Conservation (phyloP, 2,797 vertebrate species). For the Hipposideros larvatus region DNA sequence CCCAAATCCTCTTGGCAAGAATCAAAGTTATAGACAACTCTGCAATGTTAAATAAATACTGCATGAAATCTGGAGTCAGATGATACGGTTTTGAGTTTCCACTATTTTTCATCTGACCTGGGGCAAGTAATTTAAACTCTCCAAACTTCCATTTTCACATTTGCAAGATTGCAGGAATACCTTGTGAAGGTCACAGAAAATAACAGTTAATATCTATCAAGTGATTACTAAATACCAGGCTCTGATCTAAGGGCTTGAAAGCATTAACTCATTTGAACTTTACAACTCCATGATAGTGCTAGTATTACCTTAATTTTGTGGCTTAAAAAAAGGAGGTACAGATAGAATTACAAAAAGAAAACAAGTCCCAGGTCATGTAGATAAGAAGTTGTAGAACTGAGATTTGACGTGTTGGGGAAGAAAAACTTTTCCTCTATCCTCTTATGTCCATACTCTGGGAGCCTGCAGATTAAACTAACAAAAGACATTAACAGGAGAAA, state of each 20-base stretch:
- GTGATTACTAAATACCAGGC: constrained; percentile 17
- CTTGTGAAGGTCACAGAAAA: constrained; percentile 38
- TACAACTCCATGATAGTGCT: background rate
- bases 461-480: background rate
- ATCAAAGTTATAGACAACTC: constrained; percentile 31
- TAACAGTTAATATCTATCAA: constrained; percentile 28
- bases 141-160: constrained; percentile 49
- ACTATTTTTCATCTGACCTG: constrained; percentile 8
- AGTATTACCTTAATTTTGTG: background rate
- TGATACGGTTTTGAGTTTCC: background rate
- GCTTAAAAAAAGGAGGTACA: background rate
- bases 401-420: background rate
- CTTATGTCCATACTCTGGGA: background rate
- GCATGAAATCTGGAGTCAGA: background rate
- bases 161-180: constrained; percentile 17
- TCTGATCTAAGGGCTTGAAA: constrained; percentile 19
- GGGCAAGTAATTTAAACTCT: constrained; percentile 63
- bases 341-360: background rate
- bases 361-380: background rate
- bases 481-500: background rate
- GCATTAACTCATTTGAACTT: constrained; percentile 20
- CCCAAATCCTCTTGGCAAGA: constrained; percentile 21
- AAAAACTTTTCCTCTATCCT: background rate
- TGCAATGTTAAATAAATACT: constrained; percentile 3
- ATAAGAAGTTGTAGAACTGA: background rate